Percentiles rank a stretch among this genome's conserved stretches.
These are phyloP conservation scores for Catocala nupta DNA, from an alignment of 2,888 invertebrate species.

Conservation along the genomic window DNA sequence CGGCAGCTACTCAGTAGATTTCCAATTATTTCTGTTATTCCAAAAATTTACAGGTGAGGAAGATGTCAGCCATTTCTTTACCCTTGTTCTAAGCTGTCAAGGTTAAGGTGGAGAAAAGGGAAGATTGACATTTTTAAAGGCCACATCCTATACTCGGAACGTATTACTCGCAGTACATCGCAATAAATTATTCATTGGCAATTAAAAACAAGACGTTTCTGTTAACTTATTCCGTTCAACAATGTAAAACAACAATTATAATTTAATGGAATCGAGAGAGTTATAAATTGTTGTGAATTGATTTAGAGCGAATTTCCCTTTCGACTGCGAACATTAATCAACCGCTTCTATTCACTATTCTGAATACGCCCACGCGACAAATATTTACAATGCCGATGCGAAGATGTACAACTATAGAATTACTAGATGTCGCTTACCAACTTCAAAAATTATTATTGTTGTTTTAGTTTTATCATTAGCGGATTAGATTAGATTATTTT, in stretches of 20 bases:
- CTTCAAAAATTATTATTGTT: too few relatives aligned
- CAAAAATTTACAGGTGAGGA: too few relatives aligned
- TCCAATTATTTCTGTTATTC: too few relatives aligned
- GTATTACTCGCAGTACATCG: neutral
- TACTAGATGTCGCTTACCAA: neutral
- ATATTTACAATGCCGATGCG: slow-evolving; percentile 46
- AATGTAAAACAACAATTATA: slow-evolving; percentile 51
- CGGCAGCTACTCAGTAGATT: too few relatives aligned
- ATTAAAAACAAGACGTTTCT: slow-evolving; percentile 45
- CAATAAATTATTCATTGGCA: slow-evolving; percentile 39
- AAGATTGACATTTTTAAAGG: too few relatives aligned
- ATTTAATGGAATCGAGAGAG: slow-evolving; percentile 57
- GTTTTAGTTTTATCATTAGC: too few relatives aligned
- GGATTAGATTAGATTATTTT: too few relatives aligned
- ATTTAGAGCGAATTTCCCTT: slow-evolving; percentile 58
- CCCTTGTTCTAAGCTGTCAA: too few relatives aligned
- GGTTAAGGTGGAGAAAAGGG: too few relatives aligned
- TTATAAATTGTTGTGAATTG: slow-evolving; percentile 65
- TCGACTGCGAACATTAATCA: slow-evolving; percentile 60
- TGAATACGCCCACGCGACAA: slow-evolving; percentile 39
- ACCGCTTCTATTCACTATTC: slow-evolving; percentile 53
- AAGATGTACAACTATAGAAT: slow-evolving; percentile 28
- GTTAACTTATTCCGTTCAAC: slow-evolving; percentile 42
- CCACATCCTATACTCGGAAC: too few relatives aligned
- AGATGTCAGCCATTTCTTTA: too few relatives aligned